Conservation (phyloP, 1,140 invertebrate species). For the Melipona quadrifasciata region DNA sequence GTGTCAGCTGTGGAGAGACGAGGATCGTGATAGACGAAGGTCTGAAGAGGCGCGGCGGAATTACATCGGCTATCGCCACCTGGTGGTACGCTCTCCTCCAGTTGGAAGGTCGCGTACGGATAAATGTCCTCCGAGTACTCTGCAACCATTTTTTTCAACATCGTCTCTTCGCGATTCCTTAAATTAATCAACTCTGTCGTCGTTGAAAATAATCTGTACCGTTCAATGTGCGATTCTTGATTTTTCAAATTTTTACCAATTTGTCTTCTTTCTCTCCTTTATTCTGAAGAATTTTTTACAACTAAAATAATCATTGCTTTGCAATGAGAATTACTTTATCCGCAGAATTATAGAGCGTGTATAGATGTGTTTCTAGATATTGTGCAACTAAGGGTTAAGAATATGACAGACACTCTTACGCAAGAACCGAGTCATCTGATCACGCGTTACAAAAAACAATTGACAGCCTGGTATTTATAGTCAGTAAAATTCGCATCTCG, state of each 20-base stretch:
- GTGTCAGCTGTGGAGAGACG: slow-evolving; percentile 82
- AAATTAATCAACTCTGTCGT: not conserved
- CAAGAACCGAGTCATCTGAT: not conserved
- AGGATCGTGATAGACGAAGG: slow-evolving; percentile 94
- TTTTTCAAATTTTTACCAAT: not conserved
- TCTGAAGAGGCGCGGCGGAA: slow-evolving; percentile 92
- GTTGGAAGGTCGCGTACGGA: slow-evolving; percentile 94
- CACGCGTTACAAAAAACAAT: not conserved
- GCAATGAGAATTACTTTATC: not conserved
- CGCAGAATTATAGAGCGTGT: not conserved
- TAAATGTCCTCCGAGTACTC: slow-evolving; percentile 96
- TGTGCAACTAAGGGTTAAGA: not conserved
- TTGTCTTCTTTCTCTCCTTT: not conserved
- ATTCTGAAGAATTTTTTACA: too few relatives aligned
- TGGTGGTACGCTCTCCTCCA: slow-evolving; percentile 89
- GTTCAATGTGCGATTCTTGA: not conserved
- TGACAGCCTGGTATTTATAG: not conserved
- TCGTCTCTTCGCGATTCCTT: not conserved
- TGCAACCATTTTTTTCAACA: slow-evolving; percentile 74
- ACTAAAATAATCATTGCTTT: too few relatives aligned
- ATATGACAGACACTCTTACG: not conserved
- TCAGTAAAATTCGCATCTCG: not conserved
- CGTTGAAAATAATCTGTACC: not conserved
- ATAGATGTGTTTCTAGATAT: not conserved
- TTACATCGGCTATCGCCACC: slow-evolving; percentile 94